These are phyloP conservation scores for Agrotis ipsilon DNA, from an alignment of 2,888 invertebrate genomes.

Conservation along the genomic window DNA sequence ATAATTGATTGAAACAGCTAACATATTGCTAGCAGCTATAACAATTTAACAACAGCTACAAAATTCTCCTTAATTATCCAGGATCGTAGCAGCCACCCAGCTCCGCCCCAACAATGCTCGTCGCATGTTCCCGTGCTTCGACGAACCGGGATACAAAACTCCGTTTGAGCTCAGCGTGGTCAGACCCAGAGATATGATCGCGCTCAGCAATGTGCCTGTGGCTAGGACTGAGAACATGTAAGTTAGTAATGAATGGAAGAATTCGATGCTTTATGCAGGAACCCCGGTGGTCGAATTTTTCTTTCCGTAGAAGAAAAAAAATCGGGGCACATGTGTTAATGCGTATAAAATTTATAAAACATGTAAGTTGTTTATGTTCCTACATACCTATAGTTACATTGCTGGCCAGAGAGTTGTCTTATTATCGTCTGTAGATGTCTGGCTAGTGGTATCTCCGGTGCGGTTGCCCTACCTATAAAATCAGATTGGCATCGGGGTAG, in stretches of 20 bases:
- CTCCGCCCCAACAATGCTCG: constrained; percentile 94
- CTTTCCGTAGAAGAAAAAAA: too few relatives aligned
- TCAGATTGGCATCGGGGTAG: too few relatives aligned
- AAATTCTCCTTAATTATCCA: constrained; percentile 66
- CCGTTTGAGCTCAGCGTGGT: constrained; percentile 93
- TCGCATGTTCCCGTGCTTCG: constrained; percentile 95
- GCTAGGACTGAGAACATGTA: constrained; percentile 92
- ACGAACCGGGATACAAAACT: constrained; percentile 94
- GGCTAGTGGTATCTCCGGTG: not conserved
- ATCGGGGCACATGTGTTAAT: too few relatives aligned
- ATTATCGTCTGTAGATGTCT: not conserved
- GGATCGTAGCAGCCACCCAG: constrained; percentile 93
- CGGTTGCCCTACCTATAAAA: not conserved
- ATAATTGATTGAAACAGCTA: too few relatives aligned
- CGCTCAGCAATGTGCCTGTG: constrained; percentile 93
- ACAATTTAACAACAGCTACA: too few relatives aligned
- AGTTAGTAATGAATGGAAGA: constrained; percentile 69
- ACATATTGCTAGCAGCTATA: too few relatives aligned
- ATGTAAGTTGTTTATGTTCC: too few relatives aligned
- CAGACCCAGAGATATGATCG: constrained; percentile 90
- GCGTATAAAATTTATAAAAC: too few relatives aligned
- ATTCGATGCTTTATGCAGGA: too few relatives aligned
- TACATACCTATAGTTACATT: too few relatives aligned
- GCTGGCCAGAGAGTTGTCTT: not conserved
- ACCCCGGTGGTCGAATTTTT: too few relatives aligned